These are phyloP conservation scores for Echinometra lucunter DNA, from an alignment of 53 echinoderm and acorn worm genomes.

Conservation along the genomic window DNA sequence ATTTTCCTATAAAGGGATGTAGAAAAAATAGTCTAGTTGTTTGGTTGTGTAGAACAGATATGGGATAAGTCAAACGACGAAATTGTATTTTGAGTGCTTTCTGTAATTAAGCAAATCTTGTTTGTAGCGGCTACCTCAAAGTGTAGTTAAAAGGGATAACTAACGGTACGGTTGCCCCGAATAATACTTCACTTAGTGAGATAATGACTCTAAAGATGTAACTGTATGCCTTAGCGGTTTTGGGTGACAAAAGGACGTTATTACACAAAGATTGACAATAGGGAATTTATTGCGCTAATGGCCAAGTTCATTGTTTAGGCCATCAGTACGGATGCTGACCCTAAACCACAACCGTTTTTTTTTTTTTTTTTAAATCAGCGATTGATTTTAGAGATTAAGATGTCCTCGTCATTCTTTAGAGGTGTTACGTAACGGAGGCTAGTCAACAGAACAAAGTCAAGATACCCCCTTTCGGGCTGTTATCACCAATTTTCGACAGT, in stretches of 20 bases:
- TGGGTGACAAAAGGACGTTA: background rate
- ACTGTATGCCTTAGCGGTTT: slow-evolving; percentile 43
- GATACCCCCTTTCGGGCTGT: too few relatives aligned
- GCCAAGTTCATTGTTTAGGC: slow-evolving; percentile 41
- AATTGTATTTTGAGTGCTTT: background rate
- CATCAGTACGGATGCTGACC: background rate
- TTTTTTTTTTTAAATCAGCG: background rate
- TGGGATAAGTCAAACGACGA: background rate
- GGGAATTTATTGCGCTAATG: slow-evolving; percentile 20
- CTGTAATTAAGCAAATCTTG: slow-evolving; percentile 44
- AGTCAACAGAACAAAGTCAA: background rate
- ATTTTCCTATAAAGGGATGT: background rate
- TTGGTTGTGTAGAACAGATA: background rate
- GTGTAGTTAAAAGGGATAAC: background rate
- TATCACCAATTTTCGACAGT: too few relatives aligned
- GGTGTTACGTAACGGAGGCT: slow-evolving; percentile 15
- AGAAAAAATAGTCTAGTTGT: background rate
- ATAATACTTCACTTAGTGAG: background rate
- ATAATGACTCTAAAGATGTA: slow-evolving; percentile 3
- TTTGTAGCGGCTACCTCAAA: background rate
- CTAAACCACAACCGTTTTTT: background rate
- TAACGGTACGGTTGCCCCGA: background rate
- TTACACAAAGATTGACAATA: background rate
- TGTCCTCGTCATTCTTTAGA: background rate
- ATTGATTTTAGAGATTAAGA: background rate